These are phyloP conservation scores for Bufotes viridis DNA, from an alignment of 2,797 vertebrate species.

Conservation along the genomic window DNA sequence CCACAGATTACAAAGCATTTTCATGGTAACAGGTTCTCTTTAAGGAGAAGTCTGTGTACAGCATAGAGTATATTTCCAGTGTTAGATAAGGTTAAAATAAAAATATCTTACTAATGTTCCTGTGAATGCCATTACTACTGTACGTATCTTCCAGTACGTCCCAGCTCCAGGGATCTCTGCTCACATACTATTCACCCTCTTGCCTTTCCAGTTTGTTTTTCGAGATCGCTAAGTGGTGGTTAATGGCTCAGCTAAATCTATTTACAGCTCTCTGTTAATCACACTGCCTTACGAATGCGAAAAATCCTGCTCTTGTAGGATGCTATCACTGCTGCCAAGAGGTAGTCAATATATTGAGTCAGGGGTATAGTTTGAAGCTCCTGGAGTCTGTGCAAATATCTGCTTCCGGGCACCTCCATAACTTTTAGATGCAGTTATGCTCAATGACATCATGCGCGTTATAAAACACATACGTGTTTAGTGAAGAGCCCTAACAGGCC, in stretches of 20 bases:
- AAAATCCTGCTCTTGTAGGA: slow-evolving; percentile 24
- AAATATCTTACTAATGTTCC: not conserved
- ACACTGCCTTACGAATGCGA: not conserved
- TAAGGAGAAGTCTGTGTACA: too few relatives aligned
- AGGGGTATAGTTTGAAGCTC: not conserved
- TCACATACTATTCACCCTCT: not conserved
- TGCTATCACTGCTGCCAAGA: not conserved
- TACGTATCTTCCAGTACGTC: not conserved
- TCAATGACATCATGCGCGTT: not conserved
- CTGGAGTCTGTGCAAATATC: not conserved
- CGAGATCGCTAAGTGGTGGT: slow-evolving; percentile 24
- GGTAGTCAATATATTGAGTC: not conserved
- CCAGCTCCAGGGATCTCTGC: not conserved
- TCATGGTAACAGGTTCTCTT: too few relatives aligned
- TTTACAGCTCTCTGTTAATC: not conserved
- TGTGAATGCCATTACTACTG: not conserved
- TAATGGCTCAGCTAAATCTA: slow-evolving; percentile 33
- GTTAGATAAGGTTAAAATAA: too few relatives aligned
- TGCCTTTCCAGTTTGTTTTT: slow-evolving; percentile 20
- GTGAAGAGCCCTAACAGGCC: not conserved
- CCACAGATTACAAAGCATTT: too few relatives aligned
- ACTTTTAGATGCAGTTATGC: not conserved
- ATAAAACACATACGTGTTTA: not conserved
- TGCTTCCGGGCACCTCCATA: too few relatives aligned
- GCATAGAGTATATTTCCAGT: too few relatives aligned